phyloP scores from a whole-genome alignment of 1,140 invertebrate species.

The Elymnias hypermnestra region DNA sequence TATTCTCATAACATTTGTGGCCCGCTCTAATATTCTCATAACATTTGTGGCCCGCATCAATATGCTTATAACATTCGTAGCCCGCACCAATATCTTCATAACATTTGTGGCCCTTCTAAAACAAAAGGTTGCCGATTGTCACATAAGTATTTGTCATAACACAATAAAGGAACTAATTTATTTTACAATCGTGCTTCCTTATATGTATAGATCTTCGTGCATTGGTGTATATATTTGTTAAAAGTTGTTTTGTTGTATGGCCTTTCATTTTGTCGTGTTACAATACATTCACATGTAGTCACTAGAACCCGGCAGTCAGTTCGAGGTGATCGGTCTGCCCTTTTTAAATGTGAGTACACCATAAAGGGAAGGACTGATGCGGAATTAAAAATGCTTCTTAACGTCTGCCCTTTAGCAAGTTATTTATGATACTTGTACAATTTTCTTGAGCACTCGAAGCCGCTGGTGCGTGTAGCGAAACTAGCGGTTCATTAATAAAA shows the following conservation, averaged over 20 bases:
- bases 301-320: slow-evolving; percentile 48
- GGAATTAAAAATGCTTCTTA: slow-evolving; percentile 21
- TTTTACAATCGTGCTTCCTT: too few relatives aligned
- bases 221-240: neutral
- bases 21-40: too few relatives aligned
- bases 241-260: slow-evolving; percentile 4
- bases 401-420: slow-evolving; percentile 17
- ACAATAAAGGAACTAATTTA: too few relatives aligned
- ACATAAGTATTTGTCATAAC: too few relatives aligned
- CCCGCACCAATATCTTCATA: too few relatives aligned
- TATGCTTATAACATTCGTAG: too few relatives aligned
- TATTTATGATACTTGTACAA: slow-evolving; percentile 9
- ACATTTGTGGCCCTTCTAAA: too few relatives aligned
- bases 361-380: slow-evolving; percentile 32
- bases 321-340: slow-evolving; percentile 52
- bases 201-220: too few relatives aligned
- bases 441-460: slow-evolving; percentile 4
- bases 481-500: slow-evolving; percentile 4
- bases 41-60: too few relatives aligned
- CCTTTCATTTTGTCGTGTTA: slow-evolving; percentile 2
- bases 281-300: slow-evolving; percentile 14
- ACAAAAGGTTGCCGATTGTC: too few relatives aligned
- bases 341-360: slow-evolving; percentile 43
- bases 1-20: too few relatives aligned
- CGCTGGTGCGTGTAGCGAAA: slow-evolving; percentile 1